Evolutionary conservation across 2,888 invertebrate species (phyloP).

Genomic region (Cyclophora albipunctata): DNA sequence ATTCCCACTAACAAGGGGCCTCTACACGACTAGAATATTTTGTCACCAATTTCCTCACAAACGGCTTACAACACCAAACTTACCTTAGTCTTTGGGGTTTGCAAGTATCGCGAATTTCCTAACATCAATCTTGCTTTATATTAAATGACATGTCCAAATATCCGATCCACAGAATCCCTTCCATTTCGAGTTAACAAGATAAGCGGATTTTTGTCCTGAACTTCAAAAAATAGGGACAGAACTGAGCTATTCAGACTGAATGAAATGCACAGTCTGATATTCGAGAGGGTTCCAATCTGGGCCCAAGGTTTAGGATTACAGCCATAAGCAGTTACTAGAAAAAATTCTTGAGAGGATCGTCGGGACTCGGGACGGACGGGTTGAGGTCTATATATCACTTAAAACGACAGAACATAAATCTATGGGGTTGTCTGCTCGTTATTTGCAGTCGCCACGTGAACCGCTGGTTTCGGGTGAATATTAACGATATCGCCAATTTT

Average conservation of each 20-base stretch:
- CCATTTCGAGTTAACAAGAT: background rate
- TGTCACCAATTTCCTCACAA: conserved; percentile 65
- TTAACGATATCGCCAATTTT: conserved; percentile 76
- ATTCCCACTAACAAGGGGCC: conserved; percentile 62
- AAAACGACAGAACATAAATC: conserved; percentile 72
- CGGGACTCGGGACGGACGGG: conserved; percentile 30
- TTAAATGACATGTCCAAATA: conserved; percentile 18
- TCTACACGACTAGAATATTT: conserved; percentile 71
- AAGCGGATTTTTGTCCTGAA: background rate
- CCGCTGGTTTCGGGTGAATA: conserved; percentile 72
- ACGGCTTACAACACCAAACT: conserved; percentile 60
- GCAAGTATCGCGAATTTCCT: conserved; percentile 50
- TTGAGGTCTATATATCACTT: conserved; percentile 65
- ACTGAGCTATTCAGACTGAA: background rate
- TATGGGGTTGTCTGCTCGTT: conserved; percentile 66
- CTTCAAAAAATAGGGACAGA: background rate
- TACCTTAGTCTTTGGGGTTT: conserved; percentile 48
- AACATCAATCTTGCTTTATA: conserved; percentile 1
- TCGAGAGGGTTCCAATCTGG: conserved; percentile 25
- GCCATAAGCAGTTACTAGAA: conserved; percentile 49
- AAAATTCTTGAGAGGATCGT: conserved; percentile 48
- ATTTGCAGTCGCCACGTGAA: conserved; percentile 74
- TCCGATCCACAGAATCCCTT: conserved; percentile 16
- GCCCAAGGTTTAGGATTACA: conserved; percentile 26
- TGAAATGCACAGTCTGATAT: conserved; percentile 17